Conservation (phyloP, 2,888 invertebrate genomes). For the Epiblema foenella region DNA sequence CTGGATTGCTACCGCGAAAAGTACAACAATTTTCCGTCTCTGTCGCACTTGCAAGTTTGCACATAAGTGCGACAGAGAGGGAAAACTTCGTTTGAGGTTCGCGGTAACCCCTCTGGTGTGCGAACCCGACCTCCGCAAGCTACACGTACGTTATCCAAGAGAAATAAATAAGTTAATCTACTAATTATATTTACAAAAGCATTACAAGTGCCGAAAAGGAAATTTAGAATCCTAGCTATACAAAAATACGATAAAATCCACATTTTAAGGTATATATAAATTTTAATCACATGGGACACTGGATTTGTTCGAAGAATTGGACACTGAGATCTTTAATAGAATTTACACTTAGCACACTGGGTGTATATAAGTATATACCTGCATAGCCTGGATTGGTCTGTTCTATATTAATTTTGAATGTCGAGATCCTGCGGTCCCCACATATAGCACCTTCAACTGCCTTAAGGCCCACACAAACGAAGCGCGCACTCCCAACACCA, state of each 20-base stretch:
- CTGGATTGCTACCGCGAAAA: no score
- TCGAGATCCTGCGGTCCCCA: conserved; percentile 60
- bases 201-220: conserved; percentile 76
- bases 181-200: conserved; percentile 81
- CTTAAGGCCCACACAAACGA: conserved; percentile 1
- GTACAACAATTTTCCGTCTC: no score
- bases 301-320: conserved; percentile 77
- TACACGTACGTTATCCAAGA: conserved; percentile 51
- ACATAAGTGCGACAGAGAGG: no score
- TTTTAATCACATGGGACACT: conserved; percentile 80
- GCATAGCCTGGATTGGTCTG: conserved; percentile 57
- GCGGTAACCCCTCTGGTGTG: no score
- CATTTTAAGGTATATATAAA: conserved; percentile 64
- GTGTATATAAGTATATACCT: conserved; percentile 53
- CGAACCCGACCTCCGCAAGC: conserved; percentile 33
- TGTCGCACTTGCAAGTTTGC: no score
- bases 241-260: conserved; percentile 78
- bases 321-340: conserved; percentile 78
- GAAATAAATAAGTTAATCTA: conserved; percentile 82
- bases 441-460: conserved; percentile 70
- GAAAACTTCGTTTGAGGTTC: no score
- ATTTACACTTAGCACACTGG: conserved; percentile 64
- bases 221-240: conserved; percentile 77
- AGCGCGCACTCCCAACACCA: conserved; percentile 33
- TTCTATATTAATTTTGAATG: conserved; percentile 29